Evolutionary conservation across 1,140 invertebrate species (phyloP).

Genomic region (Stegodyphus mimosarum): DNA sequence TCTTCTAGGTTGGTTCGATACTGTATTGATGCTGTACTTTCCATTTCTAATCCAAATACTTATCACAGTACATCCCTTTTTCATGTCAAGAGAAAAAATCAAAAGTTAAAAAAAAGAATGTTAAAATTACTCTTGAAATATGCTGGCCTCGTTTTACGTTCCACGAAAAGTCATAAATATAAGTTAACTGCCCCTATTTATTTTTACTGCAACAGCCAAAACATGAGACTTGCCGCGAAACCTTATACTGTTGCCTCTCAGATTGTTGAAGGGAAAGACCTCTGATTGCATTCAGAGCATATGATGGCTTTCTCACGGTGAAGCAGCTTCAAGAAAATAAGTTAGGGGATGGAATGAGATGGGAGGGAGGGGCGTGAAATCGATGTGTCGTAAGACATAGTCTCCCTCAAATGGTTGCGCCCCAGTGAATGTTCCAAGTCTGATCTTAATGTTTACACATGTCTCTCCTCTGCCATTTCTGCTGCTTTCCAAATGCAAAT

Average conservation of each 20-base stretch:
- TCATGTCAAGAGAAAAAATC: too few species aligned
- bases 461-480: not conserved
- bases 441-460: constrained; percentile 27
- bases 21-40: too few species aligned
- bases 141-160: too few species aligned
- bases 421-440: not conserved
- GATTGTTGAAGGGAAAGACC: not conserved
- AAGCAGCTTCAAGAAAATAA: constrained; percentile 9
- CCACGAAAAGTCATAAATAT: constrained; percentile 10
- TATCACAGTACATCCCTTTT: too few species aligned
- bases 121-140: too few species aligned
- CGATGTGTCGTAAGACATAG: constrained; percentile 9
- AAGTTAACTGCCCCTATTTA: constrained; percentile 16
- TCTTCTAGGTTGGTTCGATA: too few species aligned
- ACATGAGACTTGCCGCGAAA: not conserved
- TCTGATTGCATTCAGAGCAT: not conserved
- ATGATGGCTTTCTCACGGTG: constrained; percentile 26
- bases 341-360: not conserved
- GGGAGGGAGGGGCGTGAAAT: not conserved
- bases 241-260: not conserved
- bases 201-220: constrained; percentile 1
- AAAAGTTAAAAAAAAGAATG: too few species aligned
- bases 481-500: constrained; percentile 25
- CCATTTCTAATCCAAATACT: too few species aligned
- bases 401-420: not conserved